Conservation (phyloP, 2,797 vertebrate genomes). For the Chrosomus eos region DNA sequence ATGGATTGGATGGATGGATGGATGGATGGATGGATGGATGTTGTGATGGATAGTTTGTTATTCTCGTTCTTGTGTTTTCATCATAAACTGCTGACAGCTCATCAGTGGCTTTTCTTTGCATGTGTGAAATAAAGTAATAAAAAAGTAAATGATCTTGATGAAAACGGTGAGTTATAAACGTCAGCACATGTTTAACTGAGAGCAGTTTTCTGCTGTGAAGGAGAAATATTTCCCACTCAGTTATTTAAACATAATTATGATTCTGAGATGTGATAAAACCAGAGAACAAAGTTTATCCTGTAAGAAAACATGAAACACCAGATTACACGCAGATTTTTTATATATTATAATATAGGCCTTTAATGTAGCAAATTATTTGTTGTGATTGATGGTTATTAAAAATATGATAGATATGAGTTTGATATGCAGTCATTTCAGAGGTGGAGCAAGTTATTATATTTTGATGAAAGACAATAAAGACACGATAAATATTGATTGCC, state of each 20-base stretch:
- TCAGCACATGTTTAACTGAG: background rate
- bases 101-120: background rate
- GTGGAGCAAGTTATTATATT: too few species aligned
- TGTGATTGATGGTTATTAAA: background rate
- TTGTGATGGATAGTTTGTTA: too few species aligned
- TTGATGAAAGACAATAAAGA: background rate
- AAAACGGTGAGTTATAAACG: background rate
- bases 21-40: too few species aligned
- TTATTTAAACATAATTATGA: constrained; percentile 38
- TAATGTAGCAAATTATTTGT: background rate
- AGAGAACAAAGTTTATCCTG: background rate
- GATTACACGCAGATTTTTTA: background rate
- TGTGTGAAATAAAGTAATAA: background rate
- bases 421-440: too few species aligned
- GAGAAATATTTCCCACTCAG: constrained; percentile 8
- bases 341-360: background rate
- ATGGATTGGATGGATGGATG: accelerated
- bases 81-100: background rate
- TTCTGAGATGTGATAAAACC: constrained; percentile 12
- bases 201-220: background rate
- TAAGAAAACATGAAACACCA: constrained; percentile 5
- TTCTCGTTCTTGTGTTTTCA: background rate
- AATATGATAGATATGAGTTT: too few species aligned
- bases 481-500: background rate
- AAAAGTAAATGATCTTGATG: background rate